phyloP scores from a whole-genome alignment of 2,797 vertebrate species.

The Gallinago solitaria region DNA sequence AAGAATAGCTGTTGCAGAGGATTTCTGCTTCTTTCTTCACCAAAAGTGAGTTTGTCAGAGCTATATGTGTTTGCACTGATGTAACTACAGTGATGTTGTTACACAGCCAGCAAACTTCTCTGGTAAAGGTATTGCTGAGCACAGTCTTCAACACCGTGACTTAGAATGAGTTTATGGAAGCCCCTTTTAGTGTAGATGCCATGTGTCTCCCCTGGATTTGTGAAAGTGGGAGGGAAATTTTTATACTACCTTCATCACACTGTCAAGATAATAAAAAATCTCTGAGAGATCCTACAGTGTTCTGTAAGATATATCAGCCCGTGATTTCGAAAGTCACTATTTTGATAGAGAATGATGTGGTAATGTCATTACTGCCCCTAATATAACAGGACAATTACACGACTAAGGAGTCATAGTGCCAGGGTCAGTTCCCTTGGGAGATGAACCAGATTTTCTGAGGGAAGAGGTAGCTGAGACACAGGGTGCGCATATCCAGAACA shows the following conservation, averaged over 20 bases:
- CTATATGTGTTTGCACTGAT: not conserved
- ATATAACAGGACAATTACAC: not conserved
- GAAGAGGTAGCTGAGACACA: not conserved
- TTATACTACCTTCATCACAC: not conserved
- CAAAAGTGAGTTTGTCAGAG: not conserved
- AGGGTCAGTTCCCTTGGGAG: not conserved
- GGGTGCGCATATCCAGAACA: not conserved
- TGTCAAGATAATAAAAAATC: not conserved
- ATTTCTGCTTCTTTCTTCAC: not conserved
- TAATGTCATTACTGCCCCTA: not conserved
- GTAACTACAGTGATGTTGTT: not conserved
- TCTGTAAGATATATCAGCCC: not conserved
- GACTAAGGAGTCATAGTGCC: not conserved
- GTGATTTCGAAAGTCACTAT: not conserved
- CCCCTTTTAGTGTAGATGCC: not conserved
- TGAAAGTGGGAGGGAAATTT: not conserved
- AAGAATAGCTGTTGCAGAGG: not conserved
- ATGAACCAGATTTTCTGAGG: not conserved
- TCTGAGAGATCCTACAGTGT: not conserved
- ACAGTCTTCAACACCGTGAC: not conserved
- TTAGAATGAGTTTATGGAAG: not conserved
- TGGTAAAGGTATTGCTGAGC: not conserved
- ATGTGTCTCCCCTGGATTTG: not conserved
- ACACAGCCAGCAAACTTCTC: not conserved
- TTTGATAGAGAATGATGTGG: not conserved